Conservation (phyloP, 1,140 invertebrate genomes). For the Brachionus koreanus region DNA sequence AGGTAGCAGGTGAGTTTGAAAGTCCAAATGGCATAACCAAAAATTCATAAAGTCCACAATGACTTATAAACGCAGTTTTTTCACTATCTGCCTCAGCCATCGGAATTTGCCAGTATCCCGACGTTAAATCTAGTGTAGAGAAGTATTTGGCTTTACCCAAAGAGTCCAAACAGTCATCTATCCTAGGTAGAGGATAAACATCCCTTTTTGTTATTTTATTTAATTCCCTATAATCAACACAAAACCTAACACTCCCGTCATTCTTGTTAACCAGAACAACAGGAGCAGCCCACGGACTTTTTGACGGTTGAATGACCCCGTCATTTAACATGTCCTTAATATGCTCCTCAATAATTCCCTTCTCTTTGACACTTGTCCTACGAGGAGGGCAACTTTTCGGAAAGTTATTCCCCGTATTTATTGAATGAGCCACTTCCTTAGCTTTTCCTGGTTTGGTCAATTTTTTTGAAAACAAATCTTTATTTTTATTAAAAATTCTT, state of each 20-base stretch:
- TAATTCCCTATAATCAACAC: conserved; percentile 34
- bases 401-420: not conserved
- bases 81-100: not conserved
- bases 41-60: conserved; percentile 1
- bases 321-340: not conserved
- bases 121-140: conserved; percentile 19
- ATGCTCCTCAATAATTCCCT: not conserved
- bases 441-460: not conserved
- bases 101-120: conserved; percentile 27
- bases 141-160: not conserved
- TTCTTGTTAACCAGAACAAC: not conserved
- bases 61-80: not conserved
- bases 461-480: conserved; percentile 1
- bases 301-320: not conserved
- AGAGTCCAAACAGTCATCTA: not conserved
- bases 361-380: not conserved
- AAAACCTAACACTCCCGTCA: not conserved
- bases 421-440: not conserved
- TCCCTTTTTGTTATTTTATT: conserved; percentile 28
- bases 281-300: not conserved
- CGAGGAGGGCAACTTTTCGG: not conserved
- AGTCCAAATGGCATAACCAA: conserved; percentile 22
- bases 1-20: conserved; percentile 48
- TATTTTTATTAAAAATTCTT: too few species aligned
- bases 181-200: conserved; percentile 8